Evolutionary conservation across 2,797 vertebrate species (phyloP).

Genomic region (Borostomias antarcticus): DNA sequence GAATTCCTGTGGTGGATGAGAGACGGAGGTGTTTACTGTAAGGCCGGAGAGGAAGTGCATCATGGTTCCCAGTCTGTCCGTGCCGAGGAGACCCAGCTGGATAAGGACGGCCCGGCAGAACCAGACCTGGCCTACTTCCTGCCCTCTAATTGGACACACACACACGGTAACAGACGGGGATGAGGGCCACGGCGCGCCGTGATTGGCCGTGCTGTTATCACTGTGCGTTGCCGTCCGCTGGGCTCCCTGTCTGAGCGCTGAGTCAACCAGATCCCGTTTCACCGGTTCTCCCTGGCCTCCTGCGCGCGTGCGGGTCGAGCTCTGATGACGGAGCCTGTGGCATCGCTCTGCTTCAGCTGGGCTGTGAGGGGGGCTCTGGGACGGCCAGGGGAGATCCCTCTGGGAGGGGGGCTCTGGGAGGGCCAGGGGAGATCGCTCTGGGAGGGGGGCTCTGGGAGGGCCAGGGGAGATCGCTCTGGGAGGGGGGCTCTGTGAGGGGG

Average conservation of each 20-base stretch:
- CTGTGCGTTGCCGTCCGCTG: neutral
- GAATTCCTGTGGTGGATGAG: conserved; percentile 54
- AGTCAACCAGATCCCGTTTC: neutral
- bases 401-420: too few species aligned
- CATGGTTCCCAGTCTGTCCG: neutral
- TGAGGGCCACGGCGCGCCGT: neutral
- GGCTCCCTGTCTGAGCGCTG: neutral
- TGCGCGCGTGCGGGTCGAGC: neutral
- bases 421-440: neutral
- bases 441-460: neutral
- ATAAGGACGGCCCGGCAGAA: neutral
- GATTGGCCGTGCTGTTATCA: neutral
- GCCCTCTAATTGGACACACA: neutral
- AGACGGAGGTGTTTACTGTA: neutral
- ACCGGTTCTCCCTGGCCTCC: neutral
- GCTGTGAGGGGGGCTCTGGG: neutral
- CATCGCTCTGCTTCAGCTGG: too few species aligned
- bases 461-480: neutral
- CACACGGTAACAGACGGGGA: neutral
- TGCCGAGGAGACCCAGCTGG: neutral
- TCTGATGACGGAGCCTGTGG: neutral
- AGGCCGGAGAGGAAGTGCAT: neutral
- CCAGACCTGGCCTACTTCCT: too few species aligned
- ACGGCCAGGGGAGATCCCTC: neutral
- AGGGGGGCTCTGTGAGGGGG: too few species aligned